A percentile compares a stretch with the other conserved stretches of the same genome.
Evolutionary conservation across 2,797 vertebrate species (phyloP).

Genomic region (Sebastes reedi): DNA sequence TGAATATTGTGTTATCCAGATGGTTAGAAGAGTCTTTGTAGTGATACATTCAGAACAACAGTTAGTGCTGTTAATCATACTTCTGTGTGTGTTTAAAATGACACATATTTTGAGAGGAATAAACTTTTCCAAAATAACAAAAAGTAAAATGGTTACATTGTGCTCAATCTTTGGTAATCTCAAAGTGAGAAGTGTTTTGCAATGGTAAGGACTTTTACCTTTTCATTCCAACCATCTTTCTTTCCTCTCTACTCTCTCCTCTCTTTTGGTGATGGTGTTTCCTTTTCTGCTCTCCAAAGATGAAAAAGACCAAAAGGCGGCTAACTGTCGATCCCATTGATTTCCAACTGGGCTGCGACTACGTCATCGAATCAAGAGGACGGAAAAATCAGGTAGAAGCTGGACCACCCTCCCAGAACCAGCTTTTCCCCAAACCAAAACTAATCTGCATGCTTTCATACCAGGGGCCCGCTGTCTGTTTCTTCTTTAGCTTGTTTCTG

Average conservation of each 20-base stretch:
- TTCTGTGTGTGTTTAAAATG: not conserved
- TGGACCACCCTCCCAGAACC: not conserved
- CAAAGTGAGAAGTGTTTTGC: not conserved
- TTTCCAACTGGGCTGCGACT: conserved; percentile 84
- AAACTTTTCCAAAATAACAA: not conserved
- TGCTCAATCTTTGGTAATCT: not conserved
- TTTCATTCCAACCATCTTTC: not conserved
- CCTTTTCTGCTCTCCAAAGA: conserved; percentile 59
- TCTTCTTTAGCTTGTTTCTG: not conserved
- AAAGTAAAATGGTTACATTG: not conserved
- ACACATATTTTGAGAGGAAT: not conserved
- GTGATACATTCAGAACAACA: not conserved
- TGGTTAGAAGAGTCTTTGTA: not conserved
- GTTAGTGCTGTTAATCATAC: no score
- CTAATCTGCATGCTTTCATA: not conserved
- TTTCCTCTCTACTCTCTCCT: not conserved
- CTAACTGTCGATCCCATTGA: conserved; percentile 88
- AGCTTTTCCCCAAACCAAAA: not conserved
- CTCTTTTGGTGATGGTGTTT: conserved; percentile 45
- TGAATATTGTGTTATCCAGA: not conserved
- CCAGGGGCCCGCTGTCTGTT: not conserved
- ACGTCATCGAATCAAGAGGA: conserved; percentile 69
- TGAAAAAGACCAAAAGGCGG: conserved; percentile 88
- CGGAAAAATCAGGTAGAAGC: conserved; percentile 73
- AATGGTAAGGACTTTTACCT: not conserved